A percentile compares a stretch with the other conserved stretches of the same genome.
Conservation (phyloP, 2,113 vertebrate genomes). For the Uropsilus gracilis region DNA sequence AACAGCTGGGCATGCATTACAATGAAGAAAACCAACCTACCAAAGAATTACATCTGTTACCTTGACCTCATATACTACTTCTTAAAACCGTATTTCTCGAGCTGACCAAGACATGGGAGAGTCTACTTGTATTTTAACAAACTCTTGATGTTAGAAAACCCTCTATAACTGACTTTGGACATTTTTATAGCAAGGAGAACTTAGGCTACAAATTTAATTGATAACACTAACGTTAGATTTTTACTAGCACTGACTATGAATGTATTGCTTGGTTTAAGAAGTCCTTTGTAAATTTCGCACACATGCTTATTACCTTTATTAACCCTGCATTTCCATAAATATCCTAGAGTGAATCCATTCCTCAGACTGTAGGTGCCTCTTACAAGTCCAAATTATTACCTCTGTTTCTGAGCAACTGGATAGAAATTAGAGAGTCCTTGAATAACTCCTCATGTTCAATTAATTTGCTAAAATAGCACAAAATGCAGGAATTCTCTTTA, state of each 20-base stretch:
- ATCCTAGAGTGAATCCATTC: neutral
- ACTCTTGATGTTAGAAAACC: conserved; percentile 32
- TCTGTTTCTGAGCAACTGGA: neutral
- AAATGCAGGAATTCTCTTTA: too few species aligned
- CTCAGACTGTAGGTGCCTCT: too few species aligned
- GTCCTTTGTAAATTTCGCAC: neutral
- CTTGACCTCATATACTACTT: neutral
- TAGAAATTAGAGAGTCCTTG: too few species aligned
- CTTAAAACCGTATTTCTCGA: conserved; percentile 3
- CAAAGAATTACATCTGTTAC: conserved; percentile 50
- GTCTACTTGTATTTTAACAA: neutral
- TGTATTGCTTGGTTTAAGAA: neutral
- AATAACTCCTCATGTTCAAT: too few species aligned
- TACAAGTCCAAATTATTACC: too few species aligned
- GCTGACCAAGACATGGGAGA: neutral
- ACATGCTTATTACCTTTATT: neutral
- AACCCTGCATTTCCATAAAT: neutral
- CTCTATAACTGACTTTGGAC: neutral
- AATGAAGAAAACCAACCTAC: neutral
- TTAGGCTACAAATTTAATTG: neutral
- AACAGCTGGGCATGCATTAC: conserved; percentile 16
- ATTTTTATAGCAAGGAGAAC: neutral
- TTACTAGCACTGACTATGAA: neutral
- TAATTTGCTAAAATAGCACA: too few species aligned
- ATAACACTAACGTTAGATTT: neutral